Evolutionary conservation across 2,113 vertebrate species (phyloP).

Genomic region (Ceyx cyanopectus): DNA sequence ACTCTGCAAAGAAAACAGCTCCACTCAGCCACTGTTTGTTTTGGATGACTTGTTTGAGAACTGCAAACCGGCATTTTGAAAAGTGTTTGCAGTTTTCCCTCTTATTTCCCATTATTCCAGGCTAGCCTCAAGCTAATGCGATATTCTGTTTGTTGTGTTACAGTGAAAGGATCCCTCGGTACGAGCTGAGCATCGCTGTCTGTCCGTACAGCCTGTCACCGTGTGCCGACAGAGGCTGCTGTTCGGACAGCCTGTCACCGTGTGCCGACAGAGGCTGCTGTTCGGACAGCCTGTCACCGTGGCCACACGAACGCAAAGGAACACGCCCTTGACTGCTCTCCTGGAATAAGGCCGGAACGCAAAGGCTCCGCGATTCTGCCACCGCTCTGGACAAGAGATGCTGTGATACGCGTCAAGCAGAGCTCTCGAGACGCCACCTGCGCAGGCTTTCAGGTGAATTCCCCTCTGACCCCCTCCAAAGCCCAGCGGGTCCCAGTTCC

Average conservation of each 20-base stretch:
- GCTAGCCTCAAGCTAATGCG: not conserved
- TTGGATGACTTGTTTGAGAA: not conserved
- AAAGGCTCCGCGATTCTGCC: not conserved
- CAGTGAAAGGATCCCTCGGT: not conserved
- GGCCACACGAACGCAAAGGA: not conserved
- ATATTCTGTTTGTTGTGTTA: not conserved
- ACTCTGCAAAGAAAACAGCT: conserved; percentile 34
- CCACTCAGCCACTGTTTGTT: conserved; percentile 29
- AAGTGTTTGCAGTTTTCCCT: not conserved
- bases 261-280: not conserved
- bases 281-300: not conserved
- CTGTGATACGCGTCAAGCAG: rapidly evolving
- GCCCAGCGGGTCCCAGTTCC: not conserved
- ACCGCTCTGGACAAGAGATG: not conserved
- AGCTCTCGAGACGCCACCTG: not conserved
- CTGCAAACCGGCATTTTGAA: not conserved
- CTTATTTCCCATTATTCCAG: not conserved
- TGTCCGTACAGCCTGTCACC: not conserved
- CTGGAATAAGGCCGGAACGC: rapidly evolving
- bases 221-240: not conserved
- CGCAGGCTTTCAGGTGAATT: rapidly evolving
- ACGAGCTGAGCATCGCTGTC: not conserved
- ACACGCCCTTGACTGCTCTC: not conserved
- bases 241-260: not conserved
- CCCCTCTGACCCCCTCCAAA: not conserved